A percentile compares a stretch with the other conserved stretches of the same genome.
phyloP scores from a whole-genome alignment of 1,140 invertebrate genomes.

The Tetramorium parvispinum region DNA sequence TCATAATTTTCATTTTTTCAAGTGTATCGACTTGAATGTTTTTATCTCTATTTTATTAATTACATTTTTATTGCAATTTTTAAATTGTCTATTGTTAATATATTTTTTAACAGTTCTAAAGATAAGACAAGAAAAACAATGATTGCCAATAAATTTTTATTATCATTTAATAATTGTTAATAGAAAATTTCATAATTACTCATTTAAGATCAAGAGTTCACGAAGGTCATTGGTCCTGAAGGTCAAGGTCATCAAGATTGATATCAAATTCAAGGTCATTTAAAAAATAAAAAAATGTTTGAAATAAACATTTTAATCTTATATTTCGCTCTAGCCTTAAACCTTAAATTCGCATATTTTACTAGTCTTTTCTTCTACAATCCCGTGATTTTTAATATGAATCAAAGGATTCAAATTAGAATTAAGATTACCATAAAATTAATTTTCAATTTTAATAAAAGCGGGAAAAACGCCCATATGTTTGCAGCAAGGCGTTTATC shows the following conservation, averaged over 20 bases:
- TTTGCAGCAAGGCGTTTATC: neutral
- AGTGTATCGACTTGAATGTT: neutral
- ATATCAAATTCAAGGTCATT: neutral
- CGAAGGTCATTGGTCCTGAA: slow-evolving; percentile 2
- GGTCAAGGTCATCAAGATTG: neutral
- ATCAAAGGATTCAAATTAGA: neutral
- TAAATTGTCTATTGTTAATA: neutral
- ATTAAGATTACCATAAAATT: neutral
- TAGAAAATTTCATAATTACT: neutral
- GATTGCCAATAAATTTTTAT: neutral
- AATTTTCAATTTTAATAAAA: neutral
- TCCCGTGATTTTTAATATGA: neutral
- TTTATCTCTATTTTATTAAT: neutral
- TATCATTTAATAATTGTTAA: neutral
- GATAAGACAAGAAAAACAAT: neutral
- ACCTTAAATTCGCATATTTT: neutral
- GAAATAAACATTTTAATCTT: neutral
- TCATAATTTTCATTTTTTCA: neutral
- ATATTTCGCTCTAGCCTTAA: neutral
- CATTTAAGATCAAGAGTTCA: neutral
- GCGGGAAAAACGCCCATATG: neutral
- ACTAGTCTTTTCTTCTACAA: neutral
- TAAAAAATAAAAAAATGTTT: neutral
- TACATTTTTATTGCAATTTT: neutral
- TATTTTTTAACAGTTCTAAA: neutral